A percentile compares a stretch with the other conserved stretches of the same genome.
Evolutionary conservation across 1,140 invertebrate species (phyloP).

Genomic region (Pseudomyrmex cubaensis): DNA sequence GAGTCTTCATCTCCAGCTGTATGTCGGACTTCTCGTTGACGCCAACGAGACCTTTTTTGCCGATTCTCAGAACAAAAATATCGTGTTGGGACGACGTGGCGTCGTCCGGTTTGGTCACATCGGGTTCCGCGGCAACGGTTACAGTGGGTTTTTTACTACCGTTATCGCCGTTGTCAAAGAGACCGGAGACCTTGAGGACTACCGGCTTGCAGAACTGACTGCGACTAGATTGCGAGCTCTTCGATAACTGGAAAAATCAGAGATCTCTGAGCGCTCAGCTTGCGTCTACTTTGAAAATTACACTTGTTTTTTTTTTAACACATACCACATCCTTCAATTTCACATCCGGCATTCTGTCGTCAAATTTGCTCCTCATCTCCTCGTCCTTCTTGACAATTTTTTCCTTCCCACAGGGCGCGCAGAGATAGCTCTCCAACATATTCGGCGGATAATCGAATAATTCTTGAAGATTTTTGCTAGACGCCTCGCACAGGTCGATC

Average conservation of each 20-base stretch:
- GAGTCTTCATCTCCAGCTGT: slow-evolving; percentile 83
- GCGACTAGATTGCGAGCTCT: slow-evolving; percentile 70
- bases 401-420: slow-evolving; percentile 65
- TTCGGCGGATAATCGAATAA: slow-evolving; percentile 59
- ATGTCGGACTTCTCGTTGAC: slow-evolving; percentile 82
- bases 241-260: slow-evolving; percentile 15
- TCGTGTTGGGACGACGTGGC: slow-evolving; percentile 74
- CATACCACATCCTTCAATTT: not conserved
- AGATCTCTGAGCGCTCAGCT: not conserved
- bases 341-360: not conserved
- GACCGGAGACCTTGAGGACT: slow-evolving; percentile 81
- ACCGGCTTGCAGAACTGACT: slow-evolving; percentile 79
- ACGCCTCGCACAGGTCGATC: slow-evolving; percentile 13
- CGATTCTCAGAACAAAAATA: slow-evolving; percentile 82
- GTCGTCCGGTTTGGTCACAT: slow-evolving; percentile 34
- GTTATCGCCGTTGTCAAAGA: slow-evolving; percentile 64
- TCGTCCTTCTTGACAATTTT: slow-evolving; percentile 2
- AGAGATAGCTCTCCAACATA: slow-evolving; percentile 55
- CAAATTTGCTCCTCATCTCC: not conserved
- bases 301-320: not conserved
- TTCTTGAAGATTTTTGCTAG: slow-evolving; percentile 1
- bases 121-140: slow-evolving; percentile 72
- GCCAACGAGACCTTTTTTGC: slow-evolving; percentile 82
- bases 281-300: not conserved
- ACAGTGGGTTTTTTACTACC: slow-evolving; percentile 71